Base-by-base conservation (phyloP, 2,113 vertebrate species). In the Aldabrachelys gigantea region DNA sequence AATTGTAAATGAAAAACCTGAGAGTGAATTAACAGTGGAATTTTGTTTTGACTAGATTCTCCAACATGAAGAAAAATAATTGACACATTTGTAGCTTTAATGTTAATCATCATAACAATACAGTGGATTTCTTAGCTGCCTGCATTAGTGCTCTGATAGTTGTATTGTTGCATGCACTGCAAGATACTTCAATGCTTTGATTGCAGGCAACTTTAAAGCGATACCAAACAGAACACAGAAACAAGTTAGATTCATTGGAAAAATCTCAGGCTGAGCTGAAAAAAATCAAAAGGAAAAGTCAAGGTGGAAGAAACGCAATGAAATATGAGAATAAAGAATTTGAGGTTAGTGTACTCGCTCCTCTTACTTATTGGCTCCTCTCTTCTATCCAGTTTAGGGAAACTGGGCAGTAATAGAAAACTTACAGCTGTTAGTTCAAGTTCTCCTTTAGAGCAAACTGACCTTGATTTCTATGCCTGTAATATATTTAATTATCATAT, bases 231-330 rank as follows among this genome's bases (percentile, higher is more conserved):
- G 99, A 99, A 95, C 99, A 99, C 97, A 99, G 98, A 97, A 96
- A 97, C 94, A 99, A 99, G 94, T 93, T 99, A 94, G 99, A 99
- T 93, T 99, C 98, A 17, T 97, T 99, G 97, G 99, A 99, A 93
- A 99, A 99, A 90, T 99, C 99, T 5, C 99, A 99, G 88, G 98
- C 99, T 0, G 99, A 99, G 89, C 95, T 99, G 97, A 99, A 99
- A 97, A 99, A 99, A 97, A 98, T 99, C 89, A 96, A 98, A 96
- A 98, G 99, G 97, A 99, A 99, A 98, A 99, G 99, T 96, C 99
- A 99, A 96, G 99, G 99, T 86, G 96, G 96, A 10, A 99, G 99
- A 89, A 98, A 99, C 41, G 98, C 98, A 0, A 97, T 96, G 6
- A 99, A 99, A 91, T 99, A 99, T 0, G 99, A 99, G 53, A 96